Evolutionary conservation across 2,797 vertebrate genomes (phyloP).

Genomic region (Lagorchestes hirsutus): DNA sequence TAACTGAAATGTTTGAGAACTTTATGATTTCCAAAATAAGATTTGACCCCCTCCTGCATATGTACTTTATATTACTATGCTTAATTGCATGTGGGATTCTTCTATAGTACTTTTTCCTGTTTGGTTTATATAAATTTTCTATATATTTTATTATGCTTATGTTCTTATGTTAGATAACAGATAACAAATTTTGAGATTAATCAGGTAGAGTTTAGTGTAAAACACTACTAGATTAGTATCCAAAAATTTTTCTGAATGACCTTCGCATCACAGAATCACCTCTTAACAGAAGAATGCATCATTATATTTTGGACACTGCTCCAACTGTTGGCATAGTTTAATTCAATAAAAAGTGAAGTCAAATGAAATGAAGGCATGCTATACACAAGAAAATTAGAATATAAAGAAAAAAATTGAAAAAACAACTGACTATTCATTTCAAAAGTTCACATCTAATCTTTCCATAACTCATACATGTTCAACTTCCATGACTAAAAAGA

Average conservation of each 20-base stretch:
- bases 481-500: not conserved
- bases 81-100: not conserved
- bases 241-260: not conserved
- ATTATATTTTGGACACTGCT: not conserved
- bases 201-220: not conserved
- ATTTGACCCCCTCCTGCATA: not conserved
- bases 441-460: not conserved
- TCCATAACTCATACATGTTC: not conserved
- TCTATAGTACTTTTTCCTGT: not conserved
- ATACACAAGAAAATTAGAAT: not conserved
- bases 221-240: not conserved
- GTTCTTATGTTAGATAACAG: too few species aligned
- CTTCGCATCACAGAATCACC: not conserved
- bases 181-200: not conserved
- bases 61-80: not conserved
- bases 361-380: not conserved
- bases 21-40: not conserved
- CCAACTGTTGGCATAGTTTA: not conserved
- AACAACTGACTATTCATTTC: not conserved
- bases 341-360: not conserved
- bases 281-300: not conserved
- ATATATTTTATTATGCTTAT: not conserved
- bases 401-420: not conserved
- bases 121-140: not conserved
- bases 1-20: not conserved